Evolutionary conservation across 2,888 invertebrate species (phyloP).

Genomic region (Catotricha subobsoleta): DNA sequence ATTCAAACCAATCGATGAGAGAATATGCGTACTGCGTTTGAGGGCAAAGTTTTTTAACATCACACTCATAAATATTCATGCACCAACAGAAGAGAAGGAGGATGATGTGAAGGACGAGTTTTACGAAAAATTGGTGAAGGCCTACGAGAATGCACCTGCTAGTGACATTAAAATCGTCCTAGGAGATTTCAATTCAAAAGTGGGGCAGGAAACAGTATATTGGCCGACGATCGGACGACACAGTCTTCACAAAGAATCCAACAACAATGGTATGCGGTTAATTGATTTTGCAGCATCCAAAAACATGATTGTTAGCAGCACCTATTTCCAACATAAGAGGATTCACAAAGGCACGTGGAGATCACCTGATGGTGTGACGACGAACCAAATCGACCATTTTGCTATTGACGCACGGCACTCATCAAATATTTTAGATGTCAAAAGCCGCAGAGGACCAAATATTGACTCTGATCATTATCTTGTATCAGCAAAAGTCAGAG

Average conservation of each 20-base stretch:
- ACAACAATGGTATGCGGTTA: not conserved
- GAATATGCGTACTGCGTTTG: not conserved
- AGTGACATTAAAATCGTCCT: not conserved
- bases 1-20: not conserved
- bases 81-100: constrained; percentile 3
- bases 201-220: not conserved
- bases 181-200: constrained; percentile 3
- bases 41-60: not conserved
- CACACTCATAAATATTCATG: constrained; percentile 1
- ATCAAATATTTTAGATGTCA: not conserved
- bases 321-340: not conserved
- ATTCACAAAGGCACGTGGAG: not conserved
- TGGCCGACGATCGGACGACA: not conserved
- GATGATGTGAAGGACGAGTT: constrained; percentile 1
- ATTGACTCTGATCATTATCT: not conserved
- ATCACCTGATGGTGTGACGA: not conserved
- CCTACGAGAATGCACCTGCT: not conserved
- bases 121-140: not conserved
- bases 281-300: not conserved
- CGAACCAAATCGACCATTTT: not conserved
- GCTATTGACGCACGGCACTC: not conserved
- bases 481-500: too few species aligned
- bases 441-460: not conserved
- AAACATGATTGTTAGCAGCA: not conserved
- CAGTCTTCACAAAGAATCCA: not conserved